Evolutionary conservation across 2,797 vertebrate species (phyloP).

Genomic region (Dallia pectoralis): DNA sequence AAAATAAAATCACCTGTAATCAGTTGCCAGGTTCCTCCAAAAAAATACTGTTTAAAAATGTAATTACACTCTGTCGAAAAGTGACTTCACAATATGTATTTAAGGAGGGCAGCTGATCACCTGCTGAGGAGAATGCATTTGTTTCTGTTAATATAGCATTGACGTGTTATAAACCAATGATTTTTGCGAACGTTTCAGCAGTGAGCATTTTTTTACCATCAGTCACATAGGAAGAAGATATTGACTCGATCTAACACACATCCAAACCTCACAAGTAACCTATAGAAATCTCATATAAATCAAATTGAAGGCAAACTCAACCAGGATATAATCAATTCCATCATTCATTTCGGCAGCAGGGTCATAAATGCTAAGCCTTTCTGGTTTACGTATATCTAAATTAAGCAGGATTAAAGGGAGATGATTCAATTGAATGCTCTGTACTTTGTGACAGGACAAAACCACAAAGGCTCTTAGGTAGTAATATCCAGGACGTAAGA

Average conservation of each 20-base stretch:
- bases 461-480: constrained; percentile 26
- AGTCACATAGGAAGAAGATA: too few relatives aligned
- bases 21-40: too few relatives aligned
- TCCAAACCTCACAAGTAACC: constrained; percentile 18
- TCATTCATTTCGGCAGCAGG: constrained; percentile 32
- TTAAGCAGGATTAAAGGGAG: constrained; percentile 40
- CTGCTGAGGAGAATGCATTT: too few relatives aligned
- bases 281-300: constrained; percentile 3
- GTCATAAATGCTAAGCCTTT: constrained; percentile 33
- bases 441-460: constrained; percentile 27
- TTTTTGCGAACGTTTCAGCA: too few relatives aligned
- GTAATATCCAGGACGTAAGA: constrained; percentile 36
- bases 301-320: constrained; percentile 11
- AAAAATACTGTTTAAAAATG: too few relatives aligned
- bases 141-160: too few relatives aligned
- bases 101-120: too few relatives aligned
- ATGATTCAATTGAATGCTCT: constrained; percentile 40
- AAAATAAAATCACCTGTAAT: too few relatives aligned
- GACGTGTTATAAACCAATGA: too few relatives aligned
- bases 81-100: too few relatives aligned
- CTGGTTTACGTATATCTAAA: constrained; percentile 39
- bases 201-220: too few relatives aligned
- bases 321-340: constrained; percentile 24
- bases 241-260: neutral
- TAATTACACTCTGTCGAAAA: too few relatives aligned